A percentile compares a stretch with the other conserved stretches of the same genome.
phyloP scores from a whole-genome alignment of 92 coral and sea anemone species.

The Palythoa heliodiscus region DNA sequence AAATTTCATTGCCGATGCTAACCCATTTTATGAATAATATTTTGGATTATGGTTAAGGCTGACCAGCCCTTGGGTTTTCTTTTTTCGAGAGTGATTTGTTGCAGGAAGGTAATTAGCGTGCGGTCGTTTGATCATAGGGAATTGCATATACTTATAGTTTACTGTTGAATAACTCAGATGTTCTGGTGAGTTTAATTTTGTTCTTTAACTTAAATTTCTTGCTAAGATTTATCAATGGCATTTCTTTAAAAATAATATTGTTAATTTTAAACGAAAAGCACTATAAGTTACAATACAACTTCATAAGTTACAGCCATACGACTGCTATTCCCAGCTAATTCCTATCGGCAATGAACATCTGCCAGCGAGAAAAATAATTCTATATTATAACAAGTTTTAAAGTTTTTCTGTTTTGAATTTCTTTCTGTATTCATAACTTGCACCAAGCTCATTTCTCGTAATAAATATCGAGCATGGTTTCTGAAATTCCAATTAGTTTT shows the following conservation, averaged over 20 bases:
- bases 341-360: neutral
- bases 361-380: neutral
- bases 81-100: neutral
- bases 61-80: neutral
- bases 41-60: neutral
- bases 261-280: neutral
- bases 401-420: neutral
- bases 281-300: no score
- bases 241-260: neutral
- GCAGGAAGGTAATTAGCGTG: neutral
- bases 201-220: neutral
- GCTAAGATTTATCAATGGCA: neutral
- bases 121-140: neutral
- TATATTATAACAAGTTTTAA: neutral
- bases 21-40: neutral
- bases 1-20: no score
- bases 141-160: neutral
- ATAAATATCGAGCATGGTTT: constrained; percentile 84
- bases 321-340: neutral
- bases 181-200: neutral
- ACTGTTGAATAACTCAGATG: neutral
- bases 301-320: no score
- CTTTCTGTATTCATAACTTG: neutral
- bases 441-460: constrained; percentile 64
- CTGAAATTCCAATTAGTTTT: constrained; percentile 73